Conservation (phyloP, 2,113 vertebrate species). For the Aleadryas rufinucha region DNA sequence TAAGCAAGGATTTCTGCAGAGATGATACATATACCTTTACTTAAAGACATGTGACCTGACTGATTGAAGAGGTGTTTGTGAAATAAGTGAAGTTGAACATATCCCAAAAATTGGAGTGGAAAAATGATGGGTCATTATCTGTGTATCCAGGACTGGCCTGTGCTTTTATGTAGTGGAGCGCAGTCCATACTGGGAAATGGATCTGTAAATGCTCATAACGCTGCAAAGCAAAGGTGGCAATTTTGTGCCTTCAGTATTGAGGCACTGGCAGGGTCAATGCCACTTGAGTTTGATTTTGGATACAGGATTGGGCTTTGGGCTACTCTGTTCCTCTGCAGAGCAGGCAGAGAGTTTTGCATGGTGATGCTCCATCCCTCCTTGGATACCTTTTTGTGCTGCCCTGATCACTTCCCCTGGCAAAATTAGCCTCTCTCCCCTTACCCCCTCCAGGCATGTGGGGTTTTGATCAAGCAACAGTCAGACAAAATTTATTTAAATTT, state of each 20-base stretch:
- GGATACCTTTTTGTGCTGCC: not conserved
- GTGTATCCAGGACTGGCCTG: accelerated
- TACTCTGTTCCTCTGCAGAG: not conserved
- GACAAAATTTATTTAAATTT: not conserved
- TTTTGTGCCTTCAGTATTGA: not conserved
- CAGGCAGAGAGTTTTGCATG: not conserved
- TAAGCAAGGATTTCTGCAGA: slow-evolving; percentile 1
- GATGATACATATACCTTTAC: slow-evolving; percentile 16
- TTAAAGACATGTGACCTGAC: not conserved
- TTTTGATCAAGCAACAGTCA: not conserved
- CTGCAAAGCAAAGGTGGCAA: not conserved
- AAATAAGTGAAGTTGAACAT: not conserved
- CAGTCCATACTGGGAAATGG: not conserved
- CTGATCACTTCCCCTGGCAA: not conserved
- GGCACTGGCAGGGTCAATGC: not conserved
- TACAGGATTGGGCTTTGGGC: not conserved
- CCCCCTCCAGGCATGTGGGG: accelerated
- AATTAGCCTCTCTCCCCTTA: not conserved
- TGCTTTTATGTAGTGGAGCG: not conserved
- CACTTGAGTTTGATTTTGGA: not conserved
- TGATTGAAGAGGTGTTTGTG: not conserved
- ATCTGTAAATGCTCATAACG: not conserved
- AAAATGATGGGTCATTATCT: not conserved
- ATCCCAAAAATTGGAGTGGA: not conserved
- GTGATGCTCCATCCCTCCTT: not conserved